Conservation (phyloP, 2,797 vertebrate genomes). For the Hyperoplus immaculatus region DNA sequence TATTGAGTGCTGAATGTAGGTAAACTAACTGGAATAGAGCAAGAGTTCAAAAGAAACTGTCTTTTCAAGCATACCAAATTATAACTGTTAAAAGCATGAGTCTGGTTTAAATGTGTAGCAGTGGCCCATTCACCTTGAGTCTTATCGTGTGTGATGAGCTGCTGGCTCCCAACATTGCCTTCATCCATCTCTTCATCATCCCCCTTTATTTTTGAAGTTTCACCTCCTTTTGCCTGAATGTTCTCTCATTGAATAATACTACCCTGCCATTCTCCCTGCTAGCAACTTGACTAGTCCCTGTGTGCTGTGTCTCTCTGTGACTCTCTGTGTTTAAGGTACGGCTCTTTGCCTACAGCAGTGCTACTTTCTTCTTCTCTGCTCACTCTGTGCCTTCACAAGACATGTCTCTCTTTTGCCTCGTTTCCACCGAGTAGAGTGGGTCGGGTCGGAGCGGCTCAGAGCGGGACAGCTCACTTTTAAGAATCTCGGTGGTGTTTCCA, state of each 20-base stretch:
- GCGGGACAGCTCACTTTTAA: too few relatives aligned
- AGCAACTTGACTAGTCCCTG: constrained; percentile 22
- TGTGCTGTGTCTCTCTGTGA: not conserved
- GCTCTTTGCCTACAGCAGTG: constrained; percentile 34
- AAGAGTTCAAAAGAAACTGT: too few relatives aligned
- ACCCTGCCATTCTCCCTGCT: constrained; percentile 6
- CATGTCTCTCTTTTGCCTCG: constrained; percentile 7
- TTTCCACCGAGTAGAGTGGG: too few relatives aligned
- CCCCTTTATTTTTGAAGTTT: not conserved
- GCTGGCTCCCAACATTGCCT: not conserved
- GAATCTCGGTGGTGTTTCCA: too few relatives aligned
- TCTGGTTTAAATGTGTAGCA: too few relatives aligned
- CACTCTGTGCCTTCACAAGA: constrained; percentile 27
- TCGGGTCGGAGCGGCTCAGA: too few relatives aligned
- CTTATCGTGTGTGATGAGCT: not conserved
- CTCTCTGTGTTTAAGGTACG: constrained; percentile 23
- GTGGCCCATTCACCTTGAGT: not conserved
- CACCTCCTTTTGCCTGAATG: constrained; percentile 13
- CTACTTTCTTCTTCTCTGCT: constrained; percentile 31
- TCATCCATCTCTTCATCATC: not conserved
- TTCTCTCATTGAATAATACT: constrained; percentile 13
- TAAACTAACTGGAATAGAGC: not conserved
- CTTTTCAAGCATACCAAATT: too few relatives aligned
- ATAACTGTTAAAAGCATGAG: too few relatives aligned
- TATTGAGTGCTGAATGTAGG: not conserved